Evolutionary conservation across 2,888 invertebrate species (phyloP).

Genomic region (Pseudoips prasinana): DNA sequence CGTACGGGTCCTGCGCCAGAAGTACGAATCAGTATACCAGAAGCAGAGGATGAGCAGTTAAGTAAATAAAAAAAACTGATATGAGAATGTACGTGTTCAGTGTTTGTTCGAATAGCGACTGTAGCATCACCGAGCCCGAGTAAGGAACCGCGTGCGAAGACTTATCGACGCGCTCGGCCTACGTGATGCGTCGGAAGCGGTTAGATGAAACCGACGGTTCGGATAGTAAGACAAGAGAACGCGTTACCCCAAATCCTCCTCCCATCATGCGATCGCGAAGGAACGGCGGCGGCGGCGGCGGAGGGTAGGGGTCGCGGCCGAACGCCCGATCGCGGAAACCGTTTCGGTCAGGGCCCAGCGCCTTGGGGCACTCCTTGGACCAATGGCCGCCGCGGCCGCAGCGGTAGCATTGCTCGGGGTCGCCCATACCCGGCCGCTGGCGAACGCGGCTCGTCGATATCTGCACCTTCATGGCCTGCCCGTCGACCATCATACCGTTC

Average conservation of each 20-base stretch:
- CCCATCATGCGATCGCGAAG: conserved; percentile 96
- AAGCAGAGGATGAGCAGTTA: not conserved
- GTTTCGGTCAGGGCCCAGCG: conserved; percentile 89
- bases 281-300: conserved; percentile 95
- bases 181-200: conserved; percentile 53
- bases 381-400: conserved; percentile 97
- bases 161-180: conserved; percentile 62
- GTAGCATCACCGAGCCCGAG: conserved; percentile 63
- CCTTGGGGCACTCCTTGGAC: conserved; percentile 97
- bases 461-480: conserved; percentile 96
- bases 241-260: conserved; percentile 92
- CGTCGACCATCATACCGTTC: conserved; percentile 95
- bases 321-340: conserved; percentile 93
- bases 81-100: conserved; percentile 13
- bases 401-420: conserved; percentile 97
- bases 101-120: conserved; percentile 24
- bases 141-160: conserved; percentile 62
- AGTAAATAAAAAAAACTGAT: conserved; percentile 8
- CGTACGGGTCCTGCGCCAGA: conserved; percentile 84
- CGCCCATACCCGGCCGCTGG: conserved; percentile 98
- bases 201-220: conserved; percentile 47
- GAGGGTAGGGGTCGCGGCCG: conserved; percentile 94
- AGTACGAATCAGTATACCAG: conserved; percentile 6
- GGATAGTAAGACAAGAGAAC: conserved; percentile 55
- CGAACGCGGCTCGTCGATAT: conserved; percentile 96